Evolutionary conservation across 1,140 invertebrate genomes (phyloP), one percentile per base, ranked within the genome.

Genomic region (Sycobia sp.): DNA sequence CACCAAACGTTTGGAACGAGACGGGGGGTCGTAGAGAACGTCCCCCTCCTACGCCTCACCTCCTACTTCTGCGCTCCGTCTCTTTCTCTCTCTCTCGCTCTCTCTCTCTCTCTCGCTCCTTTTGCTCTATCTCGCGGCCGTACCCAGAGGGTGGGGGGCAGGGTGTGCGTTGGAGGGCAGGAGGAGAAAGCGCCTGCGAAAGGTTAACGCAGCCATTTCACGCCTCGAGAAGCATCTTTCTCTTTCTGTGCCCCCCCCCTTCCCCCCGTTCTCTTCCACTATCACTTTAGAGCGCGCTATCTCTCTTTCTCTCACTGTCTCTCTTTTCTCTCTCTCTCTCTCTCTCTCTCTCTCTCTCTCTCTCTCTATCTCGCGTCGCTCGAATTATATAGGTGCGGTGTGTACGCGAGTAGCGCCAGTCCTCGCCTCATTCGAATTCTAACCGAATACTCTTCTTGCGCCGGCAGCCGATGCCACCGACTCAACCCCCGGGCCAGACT

Each of bases 361-460:
- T n/a, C n/a, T n/a, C n/a, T n/a, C n/a, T n/a, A n/a, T n/a, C n/a
- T n/a, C n/a, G n/a, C n/a, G n/a, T n/a, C n/a, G n/a, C n/a, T n/a
- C n/a, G n/a, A 46, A n/a, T n/a, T n/a, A 46, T 23, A 46, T 11
- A 16, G 53, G 14, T 25, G 32, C 38, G 3, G 22, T 16, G 49
- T 63, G 43, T n/a, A n/a, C n/a, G n/a, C n/a, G n/a, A n/a, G n/a
- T n/a, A n/a, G 70, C 67, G 73, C 73, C 73, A 73, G 75, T 69
- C 73, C 34, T 50, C 32, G 16, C 29, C 53, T 74, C 69, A 74
- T 76, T 73, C 78, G 68, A 79, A 80, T 79, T 81, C 74, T 75
- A 75, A 73, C 73, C 76, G 72, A 78, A 80, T 79, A 71, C 71
- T 70, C 66, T 67, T 69, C 58, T 49, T 53, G 29, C 55, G 27